Percentiles rank a stretch among this genome's conserved stretches.
Conservation (phyloP, 92 coral and sea anemone species). For the Chrysogorgia sp. region DNA sequence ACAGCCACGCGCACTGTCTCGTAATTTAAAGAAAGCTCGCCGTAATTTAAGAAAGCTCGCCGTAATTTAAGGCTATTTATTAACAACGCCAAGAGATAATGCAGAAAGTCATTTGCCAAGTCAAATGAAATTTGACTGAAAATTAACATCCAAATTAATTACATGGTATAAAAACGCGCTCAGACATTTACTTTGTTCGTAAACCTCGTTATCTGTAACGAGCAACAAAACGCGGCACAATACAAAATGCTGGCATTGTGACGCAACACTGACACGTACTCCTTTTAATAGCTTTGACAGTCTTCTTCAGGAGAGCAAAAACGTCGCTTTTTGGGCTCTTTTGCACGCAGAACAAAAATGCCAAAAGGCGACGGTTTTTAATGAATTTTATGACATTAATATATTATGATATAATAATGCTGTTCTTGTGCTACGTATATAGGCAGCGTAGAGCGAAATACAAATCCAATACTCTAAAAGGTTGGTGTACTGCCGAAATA, state of each 20-base stretch:
- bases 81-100: background rate
- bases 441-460: no score
- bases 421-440: no score
- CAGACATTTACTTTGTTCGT: constrained; percentile 8
- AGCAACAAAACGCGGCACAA: no score
- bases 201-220: background rate
- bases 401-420: constrained; percentile 19
- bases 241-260: background rate
- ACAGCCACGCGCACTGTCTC: background rate
- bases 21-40: constrained; percentile 5
- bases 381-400: constrained; percentile 27
- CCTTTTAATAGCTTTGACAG: no score
- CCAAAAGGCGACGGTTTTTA: background rate
- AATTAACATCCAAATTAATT: constrained; percentile 14
- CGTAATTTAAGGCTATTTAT: constrained; percentile 10
- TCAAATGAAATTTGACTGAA: constrained; percentile 34
- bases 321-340: background rate
- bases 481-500: no score
- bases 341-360: background rate
- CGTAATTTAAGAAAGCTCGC: constrained; percentile 6
- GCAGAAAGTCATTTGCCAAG: constrained; percentile 11
- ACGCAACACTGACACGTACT: background rate
- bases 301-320: no score
- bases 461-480: no score
- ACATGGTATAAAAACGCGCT: constrained; percentile 10